Base-by-base conservation (phyloP, 2,797 vertebrate genomes). In the Coccyzus lansbergi region DNA sequence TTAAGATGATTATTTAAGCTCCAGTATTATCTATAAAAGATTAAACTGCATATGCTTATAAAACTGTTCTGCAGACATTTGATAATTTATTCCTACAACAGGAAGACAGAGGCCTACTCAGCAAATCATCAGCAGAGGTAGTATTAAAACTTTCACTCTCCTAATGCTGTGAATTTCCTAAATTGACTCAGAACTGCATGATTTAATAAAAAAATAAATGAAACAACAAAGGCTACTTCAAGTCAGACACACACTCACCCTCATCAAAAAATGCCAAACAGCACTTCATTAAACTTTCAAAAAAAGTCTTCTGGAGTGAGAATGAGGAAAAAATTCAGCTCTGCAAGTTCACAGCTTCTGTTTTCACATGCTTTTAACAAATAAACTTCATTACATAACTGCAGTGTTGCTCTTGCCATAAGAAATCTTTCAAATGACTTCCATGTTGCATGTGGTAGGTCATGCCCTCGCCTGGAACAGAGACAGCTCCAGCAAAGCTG, bases 281-380 rank as follows among this genome's bases (percentile, higher is more conserved):
- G 40, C 55, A 88, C 92, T 96, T 77, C 83, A 79, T 16, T 40
- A 58, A 83, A 58, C 79, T 86, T 69, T 70, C 48, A 9, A 70
- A 86, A 93, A 75, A 93, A 83, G 12, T 40, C 53, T 81, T 90
- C 7, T 92, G 91, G 87, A 88, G 52, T 44, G 70, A 76, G 55
- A 93, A 70, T 86, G 88, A n/a, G 72, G 74, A 90, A 95, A 89
- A 83, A 82, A 6, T 46, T 88, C 76, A 82, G 48, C 70, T 87
- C 48, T 76, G 65, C 68, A 49, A 95, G 86, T 92, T 95, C 78
- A 15, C 85, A 94, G 92, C 95, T 96, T 89, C 93, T 79, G 91
- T 95, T 95, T 95, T 81, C 84, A 94, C 62, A 72, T 59, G 59
- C 55, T 93, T 91, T 44, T 38, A 69, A 76, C 69, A 87, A 58